phyloP scores from a whole-genome alignment of 2,888 invertebrate genomes.

The Teinopalpus imperialis region DNA sequence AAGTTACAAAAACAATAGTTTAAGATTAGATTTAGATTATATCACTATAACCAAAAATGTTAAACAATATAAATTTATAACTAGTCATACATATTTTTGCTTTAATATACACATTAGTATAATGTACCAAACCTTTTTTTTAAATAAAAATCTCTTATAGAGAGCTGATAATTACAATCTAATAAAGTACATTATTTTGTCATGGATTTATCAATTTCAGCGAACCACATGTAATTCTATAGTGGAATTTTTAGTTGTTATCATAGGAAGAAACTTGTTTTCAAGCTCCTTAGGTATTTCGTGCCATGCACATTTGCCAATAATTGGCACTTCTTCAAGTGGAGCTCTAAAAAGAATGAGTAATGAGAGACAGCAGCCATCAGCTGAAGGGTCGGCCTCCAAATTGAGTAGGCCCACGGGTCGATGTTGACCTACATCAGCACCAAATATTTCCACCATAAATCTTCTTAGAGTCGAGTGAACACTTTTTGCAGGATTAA shows the following conservation, averaged over 20 bases:
- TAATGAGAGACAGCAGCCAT: conserved; percentile 91
- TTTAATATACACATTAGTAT: no score
- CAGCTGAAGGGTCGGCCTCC: conserved; percentile 84
- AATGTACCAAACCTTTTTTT: no score
- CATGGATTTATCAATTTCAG: conserved; percentile 66
- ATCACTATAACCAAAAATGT: no score
- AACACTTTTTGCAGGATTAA: conserved; percentile 92
- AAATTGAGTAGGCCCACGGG: conserved; percentile 91
- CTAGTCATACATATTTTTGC: no score
- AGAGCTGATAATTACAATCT: no score
- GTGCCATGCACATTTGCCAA: conserved; percentile 95
- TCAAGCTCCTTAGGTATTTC: conserved; percentile 88
- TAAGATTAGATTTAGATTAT: no score
- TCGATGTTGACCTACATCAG: conserved; percentile 91
- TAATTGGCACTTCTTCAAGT: conserved; percentile 92
- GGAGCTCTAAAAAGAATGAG: conserved; percentile 92
- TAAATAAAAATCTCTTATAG: no score
- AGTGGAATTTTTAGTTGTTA: conserved; percentile 88
- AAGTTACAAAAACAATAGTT: no score
- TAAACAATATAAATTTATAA: no score
- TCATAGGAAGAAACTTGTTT: conserved; percentile 84
- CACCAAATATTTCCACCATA: conserved; percentile 95
- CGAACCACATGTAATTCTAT: conserved; percentile 92
- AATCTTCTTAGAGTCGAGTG: conserved; percentile 94
- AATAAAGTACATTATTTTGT: no score